Percentiles rank a stretch among this genome's conserved stretches.
These are phyloP conservation scores for Chalcis sispes DNA, from an alignment of 2,888 invertebrate genomes.

Conservation along the genomic window DNA sequence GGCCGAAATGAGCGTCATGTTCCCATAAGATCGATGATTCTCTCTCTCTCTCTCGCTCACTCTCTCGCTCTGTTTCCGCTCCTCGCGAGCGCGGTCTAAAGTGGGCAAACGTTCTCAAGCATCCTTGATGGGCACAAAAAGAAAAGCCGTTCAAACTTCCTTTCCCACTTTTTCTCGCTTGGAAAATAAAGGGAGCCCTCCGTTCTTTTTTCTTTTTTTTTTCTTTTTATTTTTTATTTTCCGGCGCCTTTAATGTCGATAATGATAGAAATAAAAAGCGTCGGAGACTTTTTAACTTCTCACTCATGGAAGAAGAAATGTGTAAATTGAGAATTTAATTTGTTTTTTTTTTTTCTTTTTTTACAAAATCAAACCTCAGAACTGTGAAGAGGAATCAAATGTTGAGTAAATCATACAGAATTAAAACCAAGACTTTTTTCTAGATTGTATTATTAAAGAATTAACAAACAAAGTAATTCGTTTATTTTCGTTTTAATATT, in stretches of 20 bases:
- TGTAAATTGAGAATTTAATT: no score
- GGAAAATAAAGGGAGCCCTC: constrained; percentile 2
- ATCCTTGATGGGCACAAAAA: constrained; percentile 2
- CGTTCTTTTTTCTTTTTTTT: background rate
- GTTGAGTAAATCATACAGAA: no score
- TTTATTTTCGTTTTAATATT: no score
- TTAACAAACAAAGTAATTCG: no score
- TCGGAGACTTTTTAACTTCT: background rate
- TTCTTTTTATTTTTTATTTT: background rate
- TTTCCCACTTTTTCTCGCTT: background rate
- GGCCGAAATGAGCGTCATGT: constrained; percentile 36
- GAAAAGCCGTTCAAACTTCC: constrained; percentile 11
- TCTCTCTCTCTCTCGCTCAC: background rate
- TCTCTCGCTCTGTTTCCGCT: constrained; percentile 21
- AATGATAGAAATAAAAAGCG: constrained; percentile 1
- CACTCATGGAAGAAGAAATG: no score
- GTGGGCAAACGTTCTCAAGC: constrained; percentile 43
- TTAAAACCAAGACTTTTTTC: no score
- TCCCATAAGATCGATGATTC: constrained; percentile 41
- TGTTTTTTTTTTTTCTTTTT: no score
- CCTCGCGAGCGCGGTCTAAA: constrained; percentile 21
- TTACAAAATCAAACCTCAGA: no score
- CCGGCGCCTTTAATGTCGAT: no score
- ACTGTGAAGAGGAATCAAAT: no score
- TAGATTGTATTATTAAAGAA: no score